Evolutionary conservation across 2,888 invertebrate species (phyloP), one percentile per base, ranked within the genome.

Genomic region (Cerceris rybyensis): DNA sequence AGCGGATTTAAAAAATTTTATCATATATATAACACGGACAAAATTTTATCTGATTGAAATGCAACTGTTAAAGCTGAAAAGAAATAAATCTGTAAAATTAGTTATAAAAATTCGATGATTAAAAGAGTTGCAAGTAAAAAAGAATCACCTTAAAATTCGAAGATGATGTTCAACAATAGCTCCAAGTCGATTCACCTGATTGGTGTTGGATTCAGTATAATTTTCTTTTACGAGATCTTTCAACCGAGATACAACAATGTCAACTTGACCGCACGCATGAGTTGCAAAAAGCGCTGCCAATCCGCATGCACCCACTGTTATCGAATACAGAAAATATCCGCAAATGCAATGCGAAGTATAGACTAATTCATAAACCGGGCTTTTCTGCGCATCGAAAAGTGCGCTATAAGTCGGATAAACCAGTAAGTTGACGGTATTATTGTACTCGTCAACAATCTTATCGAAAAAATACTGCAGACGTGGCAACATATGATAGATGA

Each of bases 291-390:
- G 54, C 0, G 85, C 85, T 0, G 88, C 80, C 8, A 87, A 39
- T 59, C 83, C 77, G 41, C 83, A 87, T 6, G 82, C 78, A 0
- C 83, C 83, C 0, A 75, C 70, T 0, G 87, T 83, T 39, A 88
- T 70, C 4, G 87, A 78, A 49, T 84, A 85, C 66, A 84, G 83
- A 5, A 89, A 72, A 46, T 86, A 80, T 7, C 87, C 87, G 28
- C 81, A 82, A 0, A 86, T 61, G 61, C 80, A 82, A 5, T 90
- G 89, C 7, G 60, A 8, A 5, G 57, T 4, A 67, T 88, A 90
- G 5, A 90, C 84, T n/a, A 89, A 82, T 60, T 90, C 86, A 74
- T 90, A 91, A 7, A 73, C 43, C 0, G 87, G 88, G 13, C 72
- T 83, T 11, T 55, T 68, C n/a, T 86, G 82, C 0, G 80, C 75